Evolutionary conservation across 2,113 vertebrate species (phyloP).

Genomic region (Pavo muticus): DNA sequence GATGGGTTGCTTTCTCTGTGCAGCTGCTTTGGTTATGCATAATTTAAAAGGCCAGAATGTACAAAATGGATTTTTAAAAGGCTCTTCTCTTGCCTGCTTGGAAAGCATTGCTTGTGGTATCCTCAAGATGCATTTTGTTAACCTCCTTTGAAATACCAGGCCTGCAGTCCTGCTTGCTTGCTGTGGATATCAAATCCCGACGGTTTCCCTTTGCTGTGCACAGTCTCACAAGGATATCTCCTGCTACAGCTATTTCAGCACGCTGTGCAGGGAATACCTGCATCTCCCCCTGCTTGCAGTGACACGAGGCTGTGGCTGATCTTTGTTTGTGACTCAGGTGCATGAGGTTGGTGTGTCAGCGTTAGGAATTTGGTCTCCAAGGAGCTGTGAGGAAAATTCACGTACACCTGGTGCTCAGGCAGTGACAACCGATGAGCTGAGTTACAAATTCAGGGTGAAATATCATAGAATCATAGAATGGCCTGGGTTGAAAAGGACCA

Average conservation of each 20-base stretch:
- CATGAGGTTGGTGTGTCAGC: not conserved
- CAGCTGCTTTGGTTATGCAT: not conserved
- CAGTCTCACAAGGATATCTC: not conserved
- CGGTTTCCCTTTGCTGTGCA: not conserved
- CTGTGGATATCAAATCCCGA: not conserved
- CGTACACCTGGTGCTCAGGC: not conserved
- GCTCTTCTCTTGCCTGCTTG: not conserved
- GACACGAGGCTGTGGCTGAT: not conserved
- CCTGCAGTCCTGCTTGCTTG: not conserved
- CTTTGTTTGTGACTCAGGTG: not conserved
- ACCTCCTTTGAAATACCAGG: not conserved
- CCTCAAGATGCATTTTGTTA: conserved; percentile 3
- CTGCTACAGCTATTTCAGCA: not conserved
- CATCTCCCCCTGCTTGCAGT: not conserved
- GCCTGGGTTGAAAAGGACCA: too few relatives aligned
- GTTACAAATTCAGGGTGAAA: not conserved
- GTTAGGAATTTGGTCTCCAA: not conserved
- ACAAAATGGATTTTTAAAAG: not conserved
- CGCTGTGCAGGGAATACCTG: not conserved
- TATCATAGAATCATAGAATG: too few relatives aligned
- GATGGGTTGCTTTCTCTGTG: not conserved
- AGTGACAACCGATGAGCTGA: not conserved
- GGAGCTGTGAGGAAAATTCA: not conserved
- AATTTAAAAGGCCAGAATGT: conserved; percentile 6
- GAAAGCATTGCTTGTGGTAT: not conserved